Evolutionary conservation across 1,140 invertebrate species (phyloP), one percentile per base, ranked within the genome.

Genomic region (Elysia chlorotica): DNA sequence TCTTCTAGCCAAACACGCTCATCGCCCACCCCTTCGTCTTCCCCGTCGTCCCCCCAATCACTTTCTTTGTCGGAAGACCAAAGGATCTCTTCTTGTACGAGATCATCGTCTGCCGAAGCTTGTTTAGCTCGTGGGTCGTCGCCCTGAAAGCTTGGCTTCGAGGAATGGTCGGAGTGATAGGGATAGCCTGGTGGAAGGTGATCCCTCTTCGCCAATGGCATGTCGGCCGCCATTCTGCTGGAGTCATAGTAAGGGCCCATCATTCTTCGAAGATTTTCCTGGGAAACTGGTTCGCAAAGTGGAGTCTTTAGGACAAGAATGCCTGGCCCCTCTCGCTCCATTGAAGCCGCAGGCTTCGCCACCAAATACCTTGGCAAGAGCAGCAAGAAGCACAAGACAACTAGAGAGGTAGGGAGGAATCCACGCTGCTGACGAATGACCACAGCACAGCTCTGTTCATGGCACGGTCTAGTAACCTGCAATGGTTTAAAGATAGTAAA

Each of bases 211-310:
- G 76, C 67, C 17, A 37, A 41, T 5, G 68, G 66, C 66, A 78
- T 73, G 30, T 75, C 65, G 30, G 69, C 41, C 23, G 77, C 73
- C 81, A 82, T 82, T 36, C 73, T 65, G 28, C 54, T 71, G 1
- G 57, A 35, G 62, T 82, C 81, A 53, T 63, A 78, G 2, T 57
- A 63, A 28, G 65, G 41, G 0, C 79, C 77, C 73, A 80, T 74
- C 35, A 59, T 63, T 25, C 63, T 56, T n/a, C 70, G 74, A n/a
- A 82, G 76, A 54, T 79, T 74, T 23, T 73, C 30, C 1, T 48
- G 30, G 23, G 77, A 68, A 1, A 82, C 65, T 1, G 75, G 74
- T 33, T 72, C 72, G 69, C 81, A 82, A n/a, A n/a, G n/a, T n/a
- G n/a, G n/a, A n/a, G n/a, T n/a, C n/a, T n/a, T n/a, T n/a, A n/a